phyloP scores from a whole-genome alignment of 2,797 vertebrate genomes.

The Gallinago solitaria region DNA sequence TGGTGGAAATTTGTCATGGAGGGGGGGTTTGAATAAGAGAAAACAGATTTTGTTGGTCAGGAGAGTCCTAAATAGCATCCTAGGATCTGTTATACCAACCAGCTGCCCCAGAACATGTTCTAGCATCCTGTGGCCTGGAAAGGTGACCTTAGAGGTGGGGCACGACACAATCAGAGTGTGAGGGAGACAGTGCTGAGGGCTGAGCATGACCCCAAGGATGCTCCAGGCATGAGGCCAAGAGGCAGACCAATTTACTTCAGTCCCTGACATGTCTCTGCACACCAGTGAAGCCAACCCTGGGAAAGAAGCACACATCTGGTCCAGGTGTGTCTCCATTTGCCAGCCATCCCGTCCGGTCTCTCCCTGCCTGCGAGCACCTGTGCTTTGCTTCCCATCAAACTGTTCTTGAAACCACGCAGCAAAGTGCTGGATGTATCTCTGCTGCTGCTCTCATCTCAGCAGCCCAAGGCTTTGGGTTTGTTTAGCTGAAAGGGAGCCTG shows the following conservation, averaged over 20 bases:
- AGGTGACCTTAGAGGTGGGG: background rate
- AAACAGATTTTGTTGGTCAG: background rate
- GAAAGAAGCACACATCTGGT: background rate
- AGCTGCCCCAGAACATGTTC: background rate
- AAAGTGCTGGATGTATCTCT: background rate
- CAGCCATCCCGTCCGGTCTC: background rate
- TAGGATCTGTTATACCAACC: background rate
- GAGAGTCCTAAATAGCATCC: background rate
- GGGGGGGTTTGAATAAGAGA: background rate
- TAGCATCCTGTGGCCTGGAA: background rate
- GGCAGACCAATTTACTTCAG: background rate
- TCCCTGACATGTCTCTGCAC: background rate
- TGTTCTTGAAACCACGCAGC: background rate
- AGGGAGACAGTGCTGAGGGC: background rate
- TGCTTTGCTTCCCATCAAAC: background rate
- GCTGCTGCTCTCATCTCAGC: background rate
- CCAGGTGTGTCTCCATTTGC: fast-evolving
- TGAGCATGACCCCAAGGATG: fast-evolving
- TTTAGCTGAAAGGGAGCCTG: background rate
- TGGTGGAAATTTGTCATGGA: background rate
- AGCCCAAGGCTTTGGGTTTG: background rate
- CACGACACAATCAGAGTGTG: background rate
- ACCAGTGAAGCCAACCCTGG: background rate
- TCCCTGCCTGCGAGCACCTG: background rate
- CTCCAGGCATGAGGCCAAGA: fast-evolving